These are phyloP conservation scores for Caenorhabditis inopinata DNA, from an alignment of 1,140 invertebrate species.

Conservation along the genomic window DNA sequence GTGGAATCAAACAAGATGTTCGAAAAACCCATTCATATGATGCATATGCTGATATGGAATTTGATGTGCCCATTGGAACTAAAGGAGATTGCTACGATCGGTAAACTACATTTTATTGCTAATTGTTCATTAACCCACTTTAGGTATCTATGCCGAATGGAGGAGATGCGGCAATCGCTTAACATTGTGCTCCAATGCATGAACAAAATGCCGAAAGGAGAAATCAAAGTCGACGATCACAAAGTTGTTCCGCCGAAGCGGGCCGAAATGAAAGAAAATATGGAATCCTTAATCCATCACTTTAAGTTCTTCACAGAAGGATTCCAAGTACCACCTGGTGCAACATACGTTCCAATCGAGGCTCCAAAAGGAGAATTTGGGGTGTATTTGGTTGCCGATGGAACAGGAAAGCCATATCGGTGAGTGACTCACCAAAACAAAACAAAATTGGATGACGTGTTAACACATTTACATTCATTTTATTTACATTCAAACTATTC, in stretches of 20 bases:
- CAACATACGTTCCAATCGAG: constrained; percentile 91
- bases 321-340: constrained; percentile 86
- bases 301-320: constrained; percentile 97
- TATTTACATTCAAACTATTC: neutral
- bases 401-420: constrained; percentile 84
- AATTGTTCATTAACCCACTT: neutral
- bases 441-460: too few species aligned
- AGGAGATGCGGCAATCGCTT: constrained; percentile 95
- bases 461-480: neutral
- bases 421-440: neutral
- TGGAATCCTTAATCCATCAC: constrained; percentile 98
- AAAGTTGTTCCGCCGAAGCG: constrained; percentile 85
- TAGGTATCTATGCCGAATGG: constrained; percentile 86
- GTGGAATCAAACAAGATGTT: constrained; percentile 96
- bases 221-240: constrained; percentile 88
- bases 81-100: constrained; percentile 95
- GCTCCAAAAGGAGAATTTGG: constrained; percentile 95
- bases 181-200: constrained; percentile 91
- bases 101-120: constrained; percentile 65
- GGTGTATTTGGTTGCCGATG: constrained; percentile 92
- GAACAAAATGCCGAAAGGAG: constrained; percentile 94
- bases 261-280: constrained; percentile 91
- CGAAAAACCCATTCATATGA: constrained; percentile 92
- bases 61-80: constrained; percentile 90
- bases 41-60: constrained; percentile 89